phyloP scores from a whole-genome alignment of 2,888 invertebrate genomes.

The Alloscopus bannaensis region DNA sequence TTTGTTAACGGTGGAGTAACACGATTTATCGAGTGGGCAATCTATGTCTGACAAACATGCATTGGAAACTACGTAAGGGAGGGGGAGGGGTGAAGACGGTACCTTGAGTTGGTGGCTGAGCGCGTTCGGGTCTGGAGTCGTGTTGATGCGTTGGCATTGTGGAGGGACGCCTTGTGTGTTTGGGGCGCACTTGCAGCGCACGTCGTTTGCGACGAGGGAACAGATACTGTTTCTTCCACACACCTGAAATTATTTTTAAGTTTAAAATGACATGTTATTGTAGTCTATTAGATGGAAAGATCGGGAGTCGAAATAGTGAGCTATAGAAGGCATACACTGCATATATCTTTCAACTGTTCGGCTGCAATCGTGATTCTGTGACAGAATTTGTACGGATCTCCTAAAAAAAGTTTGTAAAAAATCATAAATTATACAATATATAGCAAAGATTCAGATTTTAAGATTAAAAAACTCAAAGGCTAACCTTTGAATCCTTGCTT shows the following conservation, averaged over 20 bases:
- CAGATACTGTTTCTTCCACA: slow-evolving; percentile 66
- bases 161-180: slow-evolving; percentile 66
- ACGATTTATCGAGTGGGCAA: slow-evolving; percentile 51
- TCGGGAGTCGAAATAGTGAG: too few relatives aligned
- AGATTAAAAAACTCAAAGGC: too few relatives aligned
- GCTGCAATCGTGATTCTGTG: slow-evolving; percentile 74
- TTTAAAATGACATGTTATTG: too few relatives aligned
- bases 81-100: slow-evolving; percentile 22
- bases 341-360: slow-evolving; percentile 78
- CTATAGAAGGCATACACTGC: too few relatives aligned
- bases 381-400: slow-evolving; percentile 72
- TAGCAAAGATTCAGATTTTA: too few relatives aligned
- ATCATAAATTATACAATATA: too few relatives aligned
- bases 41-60: slow-evolving; percentile 46
- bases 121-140: neutral
- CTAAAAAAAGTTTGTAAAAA: too few relatives aligned
- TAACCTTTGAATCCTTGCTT: too few relatives aligned
- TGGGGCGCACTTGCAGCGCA: slow-evolving; percentile 74
- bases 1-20: slow-evolving; percentile 41
- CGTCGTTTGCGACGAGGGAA: slow-evolving; percentile 50
- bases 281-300: too few relatives aligned
- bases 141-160: slow-evolving; percentile 17
- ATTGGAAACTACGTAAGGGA: too few relatives aligned
- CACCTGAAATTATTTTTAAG: too few relatives aligned
- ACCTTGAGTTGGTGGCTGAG: slow-evolving; percentile 9